These are phyloP conservation scores for Cyphomyrus discorhynchus DNA, from an alignment of 2,113 vertebrate species.

Conservation along the genomic window DNA sequence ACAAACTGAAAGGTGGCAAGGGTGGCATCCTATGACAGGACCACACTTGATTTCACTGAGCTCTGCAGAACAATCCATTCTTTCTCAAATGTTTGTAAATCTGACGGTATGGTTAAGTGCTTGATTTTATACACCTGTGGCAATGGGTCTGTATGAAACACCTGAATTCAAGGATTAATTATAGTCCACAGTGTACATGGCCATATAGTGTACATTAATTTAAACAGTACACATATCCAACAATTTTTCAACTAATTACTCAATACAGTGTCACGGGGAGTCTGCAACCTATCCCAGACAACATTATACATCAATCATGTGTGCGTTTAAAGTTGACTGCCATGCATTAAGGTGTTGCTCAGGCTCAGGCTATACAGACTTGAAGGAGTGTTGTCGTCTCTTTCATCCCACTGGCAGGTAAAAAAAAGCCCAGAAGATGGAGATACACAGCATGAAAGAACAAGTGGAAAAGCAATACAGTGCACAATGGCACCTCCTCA, in stretches of 20 bases:
- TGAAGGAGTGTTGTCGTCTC: background rate
- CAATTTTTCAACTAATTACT: background rate
- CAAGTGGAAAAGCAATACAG: constrained; percentile 36
- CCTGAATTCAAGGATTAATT: background rate
- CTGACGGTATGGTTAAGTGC: background rate
- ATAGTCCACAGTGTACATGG: background rate
- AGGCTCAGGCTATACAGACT: background rate
- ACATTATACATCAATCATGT: background rate
- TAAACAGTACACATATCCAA: background rate
- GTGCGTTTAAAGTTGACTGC: background rate
- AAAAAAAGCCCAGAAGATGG: constrained; percentile 1
- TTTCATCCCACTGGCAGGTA: background rate
- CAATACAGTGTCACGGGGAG: background rate
- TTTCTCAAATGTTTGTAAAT: background rate
- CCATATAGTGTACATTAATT: background rate
- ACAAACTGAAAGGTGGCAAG: background rate
- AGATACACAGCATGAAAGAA: constrained; percentile 9
- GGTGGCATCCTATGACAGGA: background rate
- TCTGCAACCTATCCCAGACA: background rate
- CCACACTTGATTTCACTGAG: background rate
- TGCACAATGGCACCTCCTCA: constrained; percentile 43
- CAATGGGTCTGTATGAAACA: background rate
- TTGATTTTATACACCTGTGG: background rate
- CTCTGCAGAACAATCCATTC: background rate
- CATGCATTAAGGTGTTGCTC: background rate